These are phyloP conservation scores for Lacanobia wlatinum DNA, from an alignment of 2,888 invertebrate genomes.

Conservation along the genomic window DNA sequence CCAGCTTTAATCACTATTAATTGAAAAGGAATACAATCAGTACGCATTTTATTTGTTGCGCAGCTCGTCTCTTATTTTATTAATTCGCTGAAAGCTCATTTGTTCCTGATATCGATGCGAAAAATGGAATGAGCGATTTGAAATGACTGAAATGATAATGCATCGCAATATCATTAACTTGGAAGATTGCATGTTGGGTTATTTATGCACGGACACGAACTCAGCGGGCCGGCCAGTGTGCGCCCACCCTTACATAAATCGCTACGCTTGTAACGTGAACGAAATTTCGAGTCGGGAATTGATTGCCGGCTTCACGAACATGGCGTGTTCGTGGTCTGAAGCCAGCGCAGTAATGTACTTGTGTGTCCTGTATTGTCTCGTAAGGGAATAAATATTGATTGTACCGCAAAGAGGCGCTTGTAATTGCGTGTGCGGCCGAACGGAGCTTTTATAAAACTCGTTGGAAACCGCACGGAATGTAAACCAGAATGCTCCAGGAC, in stretches of 20 bases:
- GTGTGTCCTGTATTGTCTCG: conserved; percentile 82
- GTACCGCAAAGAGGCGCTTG: conserved; percentile 87
- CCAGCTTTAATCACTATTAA: conserved; percentile 67
- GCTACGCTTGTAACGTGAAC: conserved; percentile 65
- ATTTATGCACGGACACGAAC: conserved; percentile 79
- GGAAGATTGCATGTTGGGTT: conserved; percentile 79
- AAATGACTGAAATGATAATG: conserved; percentile 79
- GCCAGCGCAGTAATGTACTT: conserved; percentile 79
- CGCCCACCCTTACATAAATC: conserved; percentile 74
- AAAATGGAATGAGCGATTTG: conserved; percentile 76
- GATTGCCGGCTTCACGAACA: conserved; percentile 73
- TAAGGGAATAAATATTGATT: conserved; percentile 86
- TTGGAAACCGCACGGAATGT: conserved; percentile 90
- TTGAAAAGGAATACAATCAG: conserved; percentile 69
- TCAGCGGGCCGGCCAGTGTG: conserved; percentile 71
- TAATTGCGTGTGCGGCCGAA: conserved; percentile 89
- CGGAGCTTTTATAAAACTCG: conserved; percentile 90
- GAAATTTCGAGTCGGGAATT: conserved; percentile 70
- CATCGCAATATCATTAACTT: conserved; percentile 83
- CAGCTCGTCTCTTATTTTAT: conserved; percentile 45
- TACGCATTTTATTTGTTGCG: conserved; percentile 62
- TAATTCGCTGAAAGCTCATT: conserved; percentile 63
- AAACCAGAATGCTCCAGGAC: conserved; percentile 89
- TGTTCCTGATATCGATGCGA: conserved; percentile 65
- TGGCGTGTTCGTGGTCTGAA: conserved; percentile 62